Base-by-base conservation (phyloP, 2,113 vertebrate genomes). In the Callospermophilus lateralis region DNA sequence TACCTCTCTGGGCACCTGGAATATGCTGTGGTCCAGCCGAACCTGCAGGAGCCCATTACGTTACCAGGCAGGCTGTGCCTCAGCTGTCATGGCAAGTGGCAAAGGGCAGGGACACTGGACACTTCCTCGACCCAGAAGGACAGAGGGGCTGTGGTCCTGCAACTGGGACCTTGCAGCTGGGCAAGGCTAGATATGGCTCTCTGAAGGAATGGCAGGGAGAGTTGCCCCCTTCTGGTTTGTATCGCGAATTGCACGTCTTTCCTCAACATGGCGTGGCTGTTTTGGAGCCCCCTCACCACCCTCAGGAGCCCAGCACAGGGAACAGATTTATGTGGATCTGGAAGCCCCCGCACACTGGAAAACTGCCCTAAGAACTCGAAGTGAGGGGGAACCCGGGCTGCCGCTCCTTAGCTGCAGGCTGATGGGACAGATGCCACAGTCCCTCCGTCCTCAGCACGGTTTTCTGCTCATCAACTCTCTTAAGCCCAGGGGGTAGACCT, bases 171-270 rank as follows among this genome's bases (percentile, higher is more conserved):
- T 73, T 16, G 67, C 37, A 32, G 76, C 65, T 2, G 34, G 42
- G 30, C 2, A 24, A 39, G 37, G 42, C 48, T 30, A 4, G 34
- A 5, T 80, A 17, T 10, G 39, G 26, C 42, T 22, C 45, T 8
- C 83, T 6, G 28, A 39, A 6, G 81, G 26, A 13, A 6, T 4
- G 16, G 51, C 6, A 0, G 74, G 76, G 79, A 37, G 78, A 72
- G 87, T 76, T 30, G 20, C 74, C 84, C 83, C 73, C 96, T 97
- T 63, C 95, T 86, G 95, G 83, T 37, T 4, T 0, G 16, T 12
- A 4, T 4, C 0, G 0, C 10, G 26, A 93, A 74, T 73, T 15
- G 55, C 20, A 45, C 0, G 37, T 89, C 34, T 68, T 34, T 28
- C 48, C 28, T 85, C 7, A 51, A 34, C 34, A n/a, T 6, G 1